Percentiles rank a stretch among this genome's conserved stretches.
Conservation (phyloP, 2,888 invertebrate species). For the Drosophila paracracens region DNA sequence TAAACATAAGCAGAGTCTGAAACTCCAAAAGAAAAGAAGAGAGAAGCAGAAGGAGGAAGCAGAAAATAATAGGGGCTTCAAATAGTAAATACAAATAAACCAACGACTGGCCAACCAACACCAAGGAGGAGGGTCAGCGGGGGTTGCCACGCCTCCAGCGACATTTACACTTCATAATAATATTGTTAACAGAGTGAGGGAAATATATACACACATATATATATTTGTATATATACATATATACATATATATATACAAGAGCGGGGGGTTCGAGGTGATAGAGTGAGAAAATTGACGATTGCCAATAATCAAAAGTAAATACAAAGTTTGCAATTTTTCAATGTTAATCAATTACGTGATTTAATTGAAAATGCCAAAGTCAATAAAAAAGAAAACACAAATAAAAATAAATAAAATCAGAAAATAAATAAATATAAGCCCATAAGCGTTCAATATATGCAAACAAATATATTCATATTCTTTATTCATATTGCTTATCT, state of each 20-base stretch:
- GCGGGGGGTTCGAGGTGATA: not conserved
- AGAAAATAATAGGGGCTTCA: not conserved
- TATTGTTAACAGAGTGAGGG: not conserved
- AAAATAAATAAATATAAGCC: constrained; percentile 21
- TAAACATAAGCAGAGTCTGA: not conserved
- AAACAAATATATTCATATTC: constrained; percentile 10
- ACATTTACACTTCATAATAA: not conserved
- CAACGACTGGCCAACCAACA: not conserved
- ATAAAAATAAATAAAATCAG: constrained; percentile 24
- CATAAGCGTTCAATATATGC: constrained; percentile 19
- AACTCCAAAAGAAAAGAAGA: not conserved
- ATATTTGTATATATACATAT: not conserved
- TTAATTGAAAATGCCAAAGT: constrained; percentile 75
- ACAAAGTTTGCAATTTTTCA: constrained; percentile 64
- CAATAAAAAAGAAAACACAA: constrained; percentile 53
- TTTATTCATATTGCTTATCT: constrained; percentile 48
- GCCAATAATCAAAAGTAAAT: constrained; percentile 70
- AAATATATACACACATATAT: not conserved
- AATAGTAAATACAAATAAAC: not conserved
- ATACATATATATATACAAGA: not conserved
- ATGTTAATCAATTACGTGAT: constrained; percentile 76
- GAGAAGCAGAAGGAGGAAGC: not conserved
- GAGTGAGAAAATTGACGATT: constrained; percentile 19
- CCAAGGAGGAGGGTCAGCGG: not conserved
- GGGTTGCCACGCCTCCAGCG: not conserved